Evolutionary conservation across 2,797 vertebrate genomes (phyloP), one percentile per base, ranked within the genome.

Genomic region (Neosilurus hyrtlii): DNA sequence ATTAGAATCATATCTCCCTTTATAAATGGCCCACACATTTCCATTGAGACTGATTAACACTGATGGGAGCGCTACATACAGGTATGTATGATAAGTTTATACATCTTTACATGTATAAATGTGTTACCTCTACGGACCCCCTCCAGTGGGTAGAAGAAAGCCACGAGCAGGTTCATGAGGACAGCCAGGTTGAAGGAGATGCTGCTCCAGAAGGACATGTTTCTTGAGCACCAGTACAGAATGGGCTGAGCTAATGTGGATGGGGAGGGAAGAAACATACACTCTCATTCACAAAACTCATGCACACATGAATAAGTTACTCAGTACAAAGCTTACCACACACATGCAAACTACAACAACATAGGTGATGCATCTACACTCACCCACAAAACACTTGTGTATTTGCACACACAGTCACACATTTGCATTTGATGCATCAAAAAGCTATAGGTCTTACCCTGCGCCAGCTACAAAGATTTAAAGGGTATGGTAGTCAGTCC

Each of bases 161-260:
- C 98, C 89, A 99, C 98, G 0, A 99, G 94, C 88, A 99, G 93
- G 90, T 99, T 99, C 97, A 99, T 99, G 84, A 99, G 97, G 73
- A 99, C 97, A 2, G 97, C 98, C 91, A 99, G 94, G 93, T 99
- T 99, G 86, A 99, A 99, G 71, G 98, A 99, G 86, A 99, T 98
- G 89, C 96, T 99, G 94, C 98, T 98, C 98, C 98, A 99, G 92
- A 99, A 97, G 22, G 98, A 98, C 97, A 99, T 99, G 94, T 99
- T 99, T 84, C 98, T 94, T 83, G 98, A 98, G 83, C 98, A 99
- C 98, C 98, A 99, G 91, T 98, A 99, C 0, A 99, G 92, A 85
- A 99, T 95, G 3, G 97, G 97, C 88, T 99, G 98, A 89, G 97
- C 98, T 99, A 93, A 3, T 89, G 88, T 83, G 81, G 57, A 37